Evolutionary conservation across 92 coral and sea anemone genomes (phyloP).

Genomic region (Zoanthus gigantus): DNA sequence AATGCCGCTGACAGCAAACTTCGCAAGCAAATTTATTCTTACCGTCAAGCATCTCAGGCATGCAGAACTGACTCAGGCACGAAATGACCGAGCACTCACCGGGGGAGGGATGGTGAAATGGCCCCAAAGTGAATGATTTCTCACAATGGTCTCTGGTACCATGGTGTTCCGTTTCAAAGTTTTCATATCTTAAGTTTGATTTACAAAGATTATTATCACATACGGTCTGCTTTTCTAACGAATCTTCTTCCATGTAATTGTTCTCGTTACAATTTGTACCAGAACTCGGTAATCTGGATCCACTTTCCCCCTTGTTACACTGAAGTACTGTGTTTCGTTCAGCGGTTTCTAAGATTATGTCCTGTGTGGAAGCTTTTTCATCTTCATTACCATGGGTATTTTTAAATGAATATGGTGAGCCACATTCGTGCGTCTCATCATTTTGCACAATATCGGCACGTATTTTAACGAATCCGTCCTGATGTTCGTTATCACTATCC

Average conservation of each 20-base stretch:
- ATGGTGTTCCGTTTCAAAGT: slow-evolving; percentile 31
- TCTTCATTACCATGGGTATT: background rate
- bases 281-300: background rate
- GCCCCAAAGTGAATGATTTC: slow-evolving; percentile 49
- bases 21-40: slow-evolving; percentile 91
- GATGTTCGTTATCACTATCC: background rate
- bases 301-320: background rate
- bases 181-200: background rate
- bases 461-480: background rate
- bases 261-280: background rate
- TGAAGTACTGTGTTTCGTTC: background rate
- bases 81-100: slow-evolving; percentile 87
- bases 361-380: background rate
- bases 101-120: slow-evolving; percentile 66
- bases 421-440: background rate
- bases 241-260: background rate
- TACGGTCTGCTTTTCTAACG: background rate
- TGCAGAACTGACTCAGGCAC: slow-evolving; percentile 88
- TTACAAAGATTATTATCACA: background rate
- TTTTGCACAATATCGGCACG: background rate
- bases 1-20: slow-evolving; percentile 69
- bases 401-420: background rate
- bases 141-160: slow-evolving; percentile 16
- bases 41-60: slow-evolving; percentile 87
- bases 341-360: background rate